Evolutionary conservation across 2,113 vertebrate genomes (phyloP).

Genomic region (Cygnus atratus): DNA sequence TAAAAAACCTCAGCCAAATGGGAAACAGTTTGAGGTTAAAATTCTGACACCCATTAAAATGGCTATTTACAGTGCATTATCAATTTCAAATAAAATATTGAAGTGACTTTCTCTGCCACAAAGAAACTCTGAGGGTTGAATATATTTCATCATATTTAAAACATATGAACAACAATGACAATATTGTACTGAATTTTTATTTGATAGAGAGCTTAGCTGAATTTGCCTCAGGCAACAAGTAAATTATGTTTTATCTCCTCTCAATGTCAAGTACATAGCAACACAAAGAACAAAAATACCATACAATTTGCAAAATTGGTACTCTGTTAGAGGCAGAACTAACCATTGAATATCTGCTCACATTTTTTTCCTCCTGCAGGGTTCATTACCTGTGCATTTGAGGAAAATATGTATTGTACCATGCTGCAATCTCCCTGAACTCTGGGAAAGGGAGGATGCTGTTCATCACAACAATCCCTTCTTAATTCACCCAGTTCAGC

Average conservation of each 20-base stretch:
- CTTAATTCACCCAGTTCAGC: background rate
- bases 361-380: background rate
- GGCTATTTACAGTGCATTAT: background rate
- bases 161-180: background rate
- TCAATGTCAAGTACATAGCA: constrained; percentile 21
- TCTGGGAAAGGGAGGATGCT: background rate
- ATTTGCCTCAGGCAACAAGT: background rate
- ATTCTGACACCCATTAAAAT: background rate
- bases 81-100: background rate
- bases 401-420: background rate
- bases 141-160: background rate
- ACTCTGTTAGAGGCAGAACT: background rate
- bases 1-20: background rate
- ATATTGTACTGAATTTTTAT: background rate
- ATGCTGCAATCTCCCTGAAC: background rate
- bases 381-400: background rate
- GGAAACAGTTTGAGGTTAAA: background rate
- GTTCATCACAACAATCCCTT: background rate
- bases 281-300: background rate
- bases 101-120: background rate
- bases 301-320: background rate
- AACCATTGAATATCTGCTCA: background rate
- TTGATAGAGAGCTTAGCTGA: background rate
- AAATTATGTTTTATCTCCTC: constrained; percentile 26
- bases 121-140: background rate